Conservation (phyloP, 2,113 vertebrate genomes). For the Petroica traversi region DNA sequence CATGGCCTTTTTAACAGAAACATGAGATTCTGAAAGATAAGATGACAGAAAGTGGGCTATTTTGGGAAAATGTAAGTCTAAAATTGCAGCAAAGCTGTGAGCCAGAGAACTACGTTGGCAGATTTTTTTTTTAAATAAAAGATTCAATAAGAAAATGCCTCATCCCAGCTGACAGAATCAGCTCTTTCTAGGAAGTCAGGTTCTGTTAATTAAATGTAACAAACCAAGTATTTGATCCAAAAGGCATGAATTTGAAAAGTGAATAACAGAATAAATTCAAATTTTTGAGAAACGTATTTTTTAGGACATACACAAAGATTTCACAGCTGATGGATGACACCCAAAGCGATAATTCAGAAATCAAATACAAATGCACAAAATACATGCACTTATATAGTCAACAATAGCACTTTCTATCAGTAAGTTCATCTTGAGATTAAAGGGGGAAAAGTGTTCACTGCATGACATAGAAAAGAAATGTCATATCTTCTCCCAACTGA, state of each 20-base stretch:
- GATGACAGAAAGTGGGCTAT: constrained; percentile 46
- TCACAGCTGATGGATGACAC: background rate
- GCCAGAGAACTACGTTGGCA: constrained; percentile 47
- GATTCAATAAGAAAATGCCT: background rate
- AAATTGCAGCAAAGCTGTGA: constrained; percentile 45
- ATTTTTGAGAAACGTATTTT: background rate
- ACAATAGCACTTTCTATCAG: background rate
- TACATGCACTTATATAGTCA: background rate
- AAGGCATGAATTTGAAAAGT: background rate
- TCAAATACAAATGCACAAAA: background rate
- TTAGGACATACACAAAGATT: background rate
- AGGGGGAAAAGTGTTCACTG: background rate
- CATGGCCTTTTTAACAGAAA: constrained; percentile 18
- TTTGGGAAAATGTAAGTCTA: constrained; percentile 4
- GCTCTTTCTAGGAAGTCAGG: constrained; percentile 16
- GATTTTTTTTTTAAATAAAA: background rate
- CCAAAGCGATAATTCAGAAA: background rate
- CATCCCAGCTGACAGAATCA: constrained; percentile 9
- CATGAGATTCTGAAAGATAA: constrained; percentile 15
- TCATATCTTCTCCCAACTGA: background rate
- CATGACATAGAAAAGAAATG: background rate
- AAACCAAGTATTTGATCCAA: background rate
- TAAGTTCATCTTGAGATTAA: background rate
- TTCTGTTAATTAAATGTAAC: background rate
- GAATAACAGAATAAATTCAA: background rate